Evolutionary conservation across 2,113 vertebrate species (phyloP).

Genomic region (Myotis davidii): DNA sequence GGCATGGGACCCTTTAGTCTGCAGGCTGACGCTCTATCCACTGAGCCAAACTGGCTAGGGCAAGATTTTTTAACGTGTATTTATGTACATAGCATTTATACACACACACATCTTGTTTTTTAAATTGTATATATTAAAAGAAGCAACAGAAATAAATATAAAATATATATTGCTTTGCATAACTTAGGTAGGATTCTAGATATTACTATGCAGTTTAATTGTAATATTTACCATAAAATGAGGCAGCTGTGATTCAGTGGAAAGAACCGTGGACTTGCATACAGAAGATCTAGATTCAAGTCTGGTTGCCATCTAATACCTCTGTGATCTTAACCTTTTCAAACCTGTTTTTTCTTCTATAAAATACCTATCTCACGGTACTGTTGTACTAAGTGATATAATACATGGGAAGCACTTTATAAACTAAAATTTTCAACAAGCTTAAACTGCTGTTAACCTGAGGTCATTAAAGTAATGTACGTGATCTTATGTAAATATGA

Average conservation of each 20-base stretch:
- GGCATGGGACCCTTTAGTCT: too few relatives aligned
- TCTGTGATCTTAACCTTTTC: background rate
- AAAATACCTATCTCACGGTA: background rate
- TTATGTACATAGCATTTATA: background rate
- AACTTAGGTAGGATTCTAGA: background rate
- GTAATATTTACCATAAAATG: background rate
- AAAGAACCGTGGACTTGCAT: background rate
- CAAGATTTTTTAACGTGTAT: background rate
- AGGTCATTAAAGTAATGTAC: background rate
- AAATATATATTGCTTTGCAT: background rate
- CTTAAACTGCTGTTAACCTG: background rate
- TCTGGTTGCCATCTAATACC: slow-evolving; percentile 3
- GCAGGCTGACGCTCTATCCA: too few relatives aligned
- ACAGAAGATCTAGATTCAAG: background rate
- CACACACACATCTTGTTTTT: background rate
- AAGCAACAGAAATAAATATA: slow-evolving; percentile 16
- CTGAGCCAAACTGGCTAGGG: too few relatives aligned
- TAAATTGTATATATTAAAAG: background rate
- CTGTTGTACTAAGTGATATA: background rate
- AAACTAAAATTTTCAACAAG: background rate
- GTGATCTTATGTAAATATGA: background rate
- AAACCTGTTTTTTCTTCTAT: background rate
- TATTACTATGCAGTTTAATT: background rate
- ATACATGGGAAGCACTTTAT: background rate
- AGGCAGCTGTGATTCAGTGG: background rate